Evolutionary conservation across 2,888 invertebrate species (phyloP), one percentile per base, ranked within the genome.

Genomic region (Epirrhoe alternata): DNA sequence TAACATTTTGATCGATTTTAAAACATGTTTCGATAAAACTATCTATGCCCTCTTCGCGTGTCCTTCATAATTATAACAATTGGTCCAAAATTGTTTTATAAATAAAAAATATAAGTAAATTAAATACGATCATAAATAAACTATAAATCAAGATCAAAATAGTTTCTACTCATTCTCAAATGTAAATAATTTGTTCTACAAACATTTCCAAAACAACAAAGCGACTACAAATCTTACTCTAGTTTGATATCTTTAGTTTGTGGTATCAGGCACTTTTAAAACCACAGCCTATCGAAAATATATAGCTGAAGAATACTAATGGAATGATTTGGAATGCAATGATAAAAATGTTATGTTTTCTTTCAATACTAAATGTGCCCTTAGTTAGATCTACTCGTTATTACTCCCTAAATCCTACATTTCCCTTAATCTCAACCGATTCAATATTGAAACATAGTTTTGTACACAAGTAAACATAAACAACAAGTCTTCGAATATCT

Each of bases 71-170:
- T 66, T 50, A 60, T 59, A 45, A 52, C 63, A 66, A 73, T 73
- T 73, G 73, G 71, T 73, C 73, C 73, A 57, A 70, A 69, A 71
- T 61, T 38, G 57, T 35, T 52, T 61, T 61, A 8, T 52, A 57
- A 55, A 35, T 51, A 51, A 70, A 69, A 47, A 66, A 54, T 61
- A 70, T 62, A 58, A 68, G 64, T 54, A 33, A 60, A 60, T 24
- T 3, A 61, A 51, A 56, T 35, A 64, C 55, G 55, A 54, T 45
- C 12, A 47, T 53, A 61, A 62, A 68, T 42, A 54, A n/a, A 55
- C 42, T 38, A 57, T 14, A 63, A 61, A 57, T 61, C 56, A 50
- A 66, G 33, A 33, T 51, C 54, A 50, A 55, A 33, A 17, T 58
- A 10, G 6, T 33, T 33, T 33, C 33, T 7, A 33, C 6, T 33